Evolutionary conservation across 2,797 vertebrate species (phyloP).

Genomic region (Pseudocheirus occidentalis): DNA sequence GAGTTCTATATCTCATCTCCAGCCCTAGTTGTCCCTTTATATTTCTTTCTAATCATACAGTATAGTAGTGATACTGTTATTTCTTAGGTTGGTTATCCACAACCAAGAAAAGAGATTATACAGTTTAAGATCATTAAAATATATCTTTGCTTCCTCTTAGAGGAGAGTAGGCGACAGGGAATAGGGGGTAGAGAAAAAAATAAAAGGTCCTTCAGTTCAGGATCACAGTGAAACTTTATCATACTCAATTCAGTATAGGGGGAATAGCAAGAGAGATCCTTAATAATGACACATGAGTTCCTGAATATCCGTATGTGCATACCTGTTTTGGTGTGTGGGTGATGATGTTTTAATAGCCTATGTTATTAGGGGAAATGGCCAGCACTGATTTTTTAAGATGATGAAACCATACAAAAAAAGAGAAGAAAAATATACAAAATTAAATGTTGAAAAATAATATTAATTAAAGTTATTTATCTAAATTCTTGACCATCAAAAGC

Average conservation of each 20-base stretch:
- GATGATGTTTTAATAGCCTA: background rate
- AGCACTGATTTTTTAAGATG: too few species aligned
- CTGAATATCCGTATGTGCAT: background rate
- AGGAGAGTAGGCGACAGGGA: background rate
- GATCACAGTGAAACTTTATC: background rate
- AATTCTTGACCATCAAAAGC: background rate
- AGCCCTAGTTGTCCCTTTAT: background rate
- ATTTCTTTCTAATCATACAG: background rate
- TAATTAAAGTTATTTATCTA: background rate
- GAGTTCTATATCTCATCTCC: background rate
- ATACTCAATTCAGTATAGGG: background rate
- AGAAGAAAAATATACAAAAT: too few species aligned
- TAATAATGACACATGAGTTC: background rate
- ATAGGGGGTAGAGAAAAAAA: background rate
- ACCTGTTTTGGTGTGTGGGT: background rate
- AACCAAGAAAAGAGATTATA: background rate
- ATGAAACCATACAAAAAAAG: too few species aligned
- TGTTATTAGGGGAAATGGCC: too few species aligned
- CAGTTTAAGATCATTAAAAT: background rate
- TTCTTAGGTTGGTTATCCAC: background rate
- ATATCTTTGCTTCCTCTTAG: background rate
- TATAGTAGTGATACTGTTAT: background rate
- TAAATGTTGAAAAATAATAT: too few species aligned
- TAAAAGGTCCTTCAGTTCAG: background rate
- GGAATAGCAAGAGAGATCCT: background rate